A percentile compares a stretch with the other conserved stretches of the same genome.
Conservation (phyloP, 2,113 vertebrate genomes). For the Megaceryle maxima region DNA sequence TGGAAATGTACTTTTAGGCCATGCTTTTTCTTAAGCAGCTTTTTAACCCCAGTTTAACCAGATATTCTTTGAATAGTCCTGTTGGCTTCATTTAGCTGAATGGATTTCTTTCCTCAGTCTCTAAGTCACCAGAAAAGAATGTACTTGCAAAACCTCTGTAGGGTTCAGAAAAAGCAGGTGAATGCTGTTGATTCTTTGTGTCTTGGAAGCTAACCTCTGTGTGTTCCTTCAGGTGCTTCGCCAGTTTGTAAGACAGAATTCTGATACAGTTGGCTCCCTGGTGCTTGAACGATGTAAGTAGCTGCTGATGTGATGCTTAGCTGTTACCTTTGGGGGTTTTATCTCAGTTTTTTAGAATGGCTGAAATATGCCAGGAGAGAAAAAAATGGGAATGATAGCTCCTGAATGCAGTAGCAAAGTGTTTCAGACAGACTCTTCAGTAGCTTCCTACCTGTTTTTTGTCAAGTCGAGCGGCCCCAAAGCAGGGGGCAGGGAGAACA, state of each 20-base stretch:
- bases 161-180: background rate
- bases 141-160: background rate
- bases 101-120: background rate
- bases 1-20: background rate
- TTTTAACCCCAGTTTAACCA: background rate
- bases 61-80: background rate
- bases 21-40: background rate
- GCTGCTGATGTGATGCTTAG: background rate
- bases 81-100: background rate
- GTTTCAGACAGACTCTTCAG: background rate
- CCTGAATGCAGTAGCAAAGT: background rate
- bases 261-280: slow-evolving; percentile 72
- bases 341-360: background rate
- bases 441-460: background rate
- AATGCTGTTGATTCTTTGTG: background rate
- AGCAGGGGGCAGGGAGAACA: no score
- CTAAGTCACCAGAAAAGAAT: rapidly evolving
- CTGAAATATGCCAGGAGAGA: background rate
- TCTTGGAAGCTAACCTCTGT: background rate
- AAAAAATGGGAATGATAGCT: background rate
- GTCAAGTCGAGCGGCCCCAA: background rate
- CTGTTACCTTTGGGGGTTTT: background rate
- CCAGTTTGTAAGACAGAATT: slow-evolving; percentile 80
- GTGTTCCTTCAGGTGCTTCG: slow-evolving; percentile 77
- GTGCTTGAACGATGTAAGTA: slow-evolving; percentile 93